Evolutionary conservation across 1,140 invertebrate genomes (phyloP).

Genomic region (Tetranychus urticae): DNA sequence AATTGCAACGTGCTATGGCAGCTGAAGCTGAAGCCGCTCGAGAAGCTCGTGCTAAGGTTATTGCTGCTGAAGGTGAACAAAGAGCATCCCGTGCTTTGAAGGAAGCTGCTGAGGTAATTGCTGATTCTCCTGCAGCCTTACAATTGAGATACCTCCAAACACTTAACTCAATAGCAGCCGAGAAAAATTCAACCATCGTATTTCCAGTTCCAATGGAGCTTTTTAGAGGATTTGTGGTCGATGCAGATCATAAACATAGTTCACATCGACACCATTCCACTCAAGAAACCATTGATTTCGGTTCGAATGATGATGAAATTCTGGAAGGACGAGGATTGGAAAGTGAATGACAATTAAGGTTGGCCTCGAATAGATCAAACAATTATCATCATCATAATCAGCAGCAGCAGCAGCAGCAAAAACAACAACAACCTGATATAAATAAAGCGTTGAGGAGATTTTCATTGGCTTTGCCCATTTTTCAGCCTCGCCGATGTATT

Average conservation of each 20-base stretch:
- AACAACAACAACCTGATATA: too few relatives aligned
- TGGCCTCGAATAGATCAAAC: neutral
- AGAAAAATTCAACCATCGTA: constrained; percentile 94
- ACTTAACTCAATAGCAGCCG: constrained; percentile 75
- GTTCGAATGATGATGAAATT: neutral
- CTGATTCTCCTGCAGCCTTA: constrained; percentile 26
- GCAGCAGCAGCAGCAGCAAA: too few relatives aligned
- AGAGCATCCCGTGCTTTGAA: constrained; percentile 62
- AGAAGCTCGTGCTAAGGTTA: constrained; percentile 28
- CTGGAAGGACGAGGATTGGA: neutral
- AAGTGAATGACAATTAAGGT: neutral
- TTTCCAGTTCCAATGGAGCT: constrained; percentile 36
- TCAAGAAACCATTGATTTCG: neutral
- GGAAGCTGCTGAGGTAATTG: constrained; percentile 69
- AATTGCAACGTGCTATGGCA: constrained; percentile 28
- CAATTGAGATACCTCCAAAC: constrained; percentile 46
- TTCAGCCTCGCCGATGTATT: too few relatives aligned
- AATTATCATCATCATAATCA: neutral
- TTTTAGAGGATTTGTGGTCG: constrained; percentile 3
- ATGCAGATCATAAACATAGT: neutral
- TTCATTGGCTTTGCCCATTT: too few relatives aligned
- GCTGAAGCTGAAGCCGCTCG: constrained; percentile 28
- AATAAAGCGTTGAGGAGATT: too few relatives aligned
- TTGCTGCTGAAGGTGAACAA: constrained; percentile 45
- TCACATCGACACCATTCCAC: neutral